Evolutionary conservation across 2,888 invertebrate species (phyloP).

Genomic region (Cephus pygmeus): DNA sequence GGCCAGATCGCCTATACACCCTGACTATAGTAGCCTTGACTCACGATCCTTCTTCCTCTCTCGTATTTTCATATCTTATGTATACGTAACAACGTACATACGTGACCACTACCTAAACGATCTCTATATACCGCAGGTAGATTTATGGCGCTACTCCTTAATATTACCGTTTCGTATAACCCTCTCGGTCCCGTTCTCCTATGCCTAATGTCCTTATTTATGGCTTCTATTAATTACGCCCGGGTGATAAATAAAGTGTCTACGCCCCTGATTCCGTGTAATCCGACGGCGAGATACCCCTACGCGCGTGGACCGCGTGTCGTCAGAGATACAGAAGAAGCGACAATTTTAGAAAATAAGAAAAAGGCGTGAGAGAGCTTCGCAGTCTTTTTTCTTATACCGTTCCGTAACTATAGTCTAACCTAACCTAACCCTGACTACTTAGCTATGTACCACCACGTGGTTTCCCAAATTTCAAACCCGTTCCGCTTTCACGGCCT

Average conservation of each 20-base stretch:
- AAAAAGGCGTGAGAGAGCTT: conserved; percentile 20
- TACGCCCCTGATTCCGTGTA: conserved; percentile 3
- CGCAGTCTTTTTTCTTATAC: conserved; percentile 25
- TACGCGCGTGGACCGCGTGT: neutral
- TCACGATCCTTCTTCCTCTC: neutral
- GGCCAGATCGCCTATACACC: conserved; percentile 2
- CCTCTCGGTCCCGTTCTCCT: neutral
- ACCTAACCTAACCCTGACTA: no score
- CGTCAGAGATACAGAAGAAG: no score
- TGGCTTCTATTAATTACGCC: conserved; percentile 9
- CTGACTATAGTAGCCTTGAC: conserved; percentile 4
- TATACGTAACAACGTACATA: no score
- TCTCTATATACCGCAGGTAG: neutral
- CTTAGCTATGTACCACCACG: no score
- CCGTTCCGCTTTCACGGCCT: no score
- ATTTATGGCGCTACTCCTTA: conserved; percentile 1
- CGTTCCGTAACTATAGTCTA: neutral
- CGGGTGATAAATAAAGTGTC: conserved; percentile 4
- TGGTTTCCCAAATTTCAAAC: no score
- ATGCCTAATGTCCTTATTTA: conserved; percentile 12
- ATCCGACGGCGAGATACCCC: conserved; percentile 1
- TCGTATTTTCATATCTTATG: neutral
- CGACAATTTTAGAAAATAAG: neutral
- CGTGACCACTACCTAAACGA: no score
- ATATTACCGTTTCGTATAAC: conserved; percentile 2